These are phyloP conservation scores for Atethmia centrago DNA, from an alignment of 2,888 invertebrate genomes.

Conservation along the genomic window DNA sequence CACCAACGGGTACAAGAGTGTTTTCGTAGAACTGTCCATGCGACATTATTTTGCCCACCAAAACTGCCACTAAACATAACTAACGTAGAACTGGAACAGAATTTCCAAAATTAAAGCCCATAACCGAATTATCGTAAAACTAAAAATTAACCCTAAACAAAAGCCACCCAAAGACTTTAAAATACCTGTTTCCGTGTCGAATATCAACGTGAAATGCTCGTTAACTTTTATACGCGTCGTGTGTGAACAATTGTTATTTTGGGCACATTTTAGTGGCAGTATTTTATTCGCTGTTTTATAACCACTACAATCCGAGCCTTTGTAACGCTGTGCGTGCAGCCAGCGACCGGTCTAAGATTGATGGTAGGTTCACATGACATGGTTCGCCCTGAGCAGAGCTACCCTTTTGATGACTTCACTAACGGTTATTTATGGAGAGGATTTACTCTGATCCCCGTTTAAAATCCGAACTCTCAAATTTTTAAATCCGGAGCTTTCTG, in stretches of 20 bases:
- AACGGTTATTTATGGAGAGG: slow-evolving; percentile 87
- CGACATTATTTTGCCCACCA: background rate
- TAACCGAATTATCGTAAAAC: slow-evolving; percentile 51
- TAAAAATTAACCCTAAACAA: slow-evolving; percentile 45
- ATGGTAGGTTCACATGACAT: slow-evolving; percentile 89
- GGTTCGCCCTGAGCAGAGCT: slow-evolving; percentile 84
- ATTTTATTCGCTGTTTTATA: slow-evolving; percentile 68
- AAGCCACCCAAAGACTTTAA: slow-evolving; percentile 53
- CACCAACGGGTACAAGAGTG: background rate
- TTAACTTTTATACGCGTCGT: slow-evolving; percentile 61
- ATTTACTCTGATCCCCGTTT: slow-evolving; percentile 82
- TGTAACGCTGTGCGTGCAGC: slow-evolving; percentile 79
- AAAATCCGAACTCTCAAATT: slow-evolving; percentile 78
- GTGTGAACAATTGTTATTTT: slow-evolving; percentile 65
- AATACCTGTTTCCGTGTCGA: slow-evolving; percentile 59
- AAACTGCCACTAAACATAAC: slow-evolving; percentile 7
- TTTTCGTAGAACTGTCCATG: background rate
- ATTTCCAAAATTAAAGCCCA: slow-evolving; percentile 30
- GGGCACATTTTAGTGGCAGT: slow-evolving; percentile 61
- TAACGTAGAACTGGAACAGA: slow-evolving; percentile 2
- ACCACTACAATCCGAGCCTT: slow-evolving; percentile 62
- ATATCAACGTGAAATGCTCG: slow-evolving; percentile 61
- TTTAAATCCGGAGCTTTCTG: slow-evolving; percentile 74
- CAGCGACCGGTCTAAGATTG: slow-evolving; percentile 84
- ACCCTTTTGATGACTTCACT: slow-evolving; percentile 90